These are phyloP conservation scores for Agrochola macilenta DNA, from an alignment of 2,888 invertebrate genomes.

Conservation along the genomic window DNA sequence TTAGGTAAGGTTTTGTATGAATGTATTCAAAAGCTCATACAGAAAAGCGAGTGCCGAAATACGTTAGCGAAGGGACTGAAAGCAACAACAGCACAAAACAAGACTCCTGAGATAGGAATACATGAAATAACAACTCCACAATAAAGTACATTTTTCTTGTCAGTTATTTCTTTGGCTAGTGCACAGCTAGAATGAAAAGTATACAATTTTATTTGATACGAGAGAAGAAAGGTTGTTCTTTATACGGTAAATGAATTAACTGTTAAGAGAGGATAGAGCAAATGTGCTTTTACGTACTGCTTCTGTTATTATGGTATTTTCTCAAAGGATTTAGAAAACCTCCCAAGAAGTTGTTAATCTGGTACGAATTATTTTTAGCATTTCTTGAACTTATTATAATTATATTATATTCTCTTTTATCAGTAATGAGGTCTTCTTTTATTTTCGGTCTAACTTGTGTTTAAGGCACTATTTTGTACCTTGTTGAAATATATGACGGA, in stretches of 20 bases:
- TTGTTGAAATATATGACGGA: no score
- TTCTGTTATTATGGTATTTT: background rate
- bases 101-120: constrained; percentile 10
- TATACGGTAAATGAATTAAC: constrained; percentile 39
- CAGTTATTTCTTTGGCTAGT: constrained; percentile 23
- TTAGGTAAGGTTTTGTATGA: background rate
- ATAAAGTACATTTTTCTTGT: constrained; percentile 41
- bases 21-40: background rate
- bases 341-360: background rate
- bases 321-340: background rate
- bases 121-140: constrained; percentile 27
- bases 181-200: constrained; percentile 24
- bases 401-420: background rate
- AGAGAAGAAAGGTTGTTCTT: constrained; percentile 26
- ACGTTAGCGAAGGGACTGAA: background rate
- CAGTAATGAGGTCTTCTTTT: background rate
- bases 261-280: background rate
- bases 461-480: no score
- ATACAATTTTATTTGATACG: constrained; percentile 29
- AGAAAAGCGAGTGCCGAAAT: background rate
- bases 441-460: background rate
- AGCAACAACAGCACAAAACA: background rate
- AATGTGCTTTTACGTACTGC: constrained; percentile 5
- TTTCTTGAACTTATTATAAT: background rate
- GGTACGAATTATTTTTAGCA: background rate